A percentile compares a stretch with the other conserved stretches of the same genome.
Conservation (phyloP, 2,797 vertebrate genomes). For the Diplodus puntazzo region DNA sequence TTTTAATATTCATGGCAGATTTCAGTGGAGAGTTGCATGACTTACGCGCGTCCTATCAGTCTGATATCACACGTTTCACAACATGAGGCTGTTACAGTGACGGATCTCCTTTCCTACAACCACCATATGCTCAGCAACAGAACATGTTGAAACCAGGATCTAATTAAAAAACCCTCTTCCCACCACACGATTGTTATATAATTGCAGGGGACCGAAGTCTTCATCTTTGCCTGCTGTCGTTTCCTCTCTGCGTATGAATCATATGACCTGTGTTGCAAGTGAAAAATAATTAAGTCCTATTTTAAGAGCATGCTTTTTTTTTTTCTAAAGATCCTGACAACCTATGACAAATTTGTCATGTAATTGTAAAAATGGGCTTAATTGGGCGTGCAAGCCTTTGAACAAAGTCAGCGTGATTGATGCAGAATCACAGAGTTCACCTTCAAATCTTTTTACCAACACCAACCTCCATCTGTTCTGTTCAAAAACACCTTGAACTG, state of each 20-base stretch:
- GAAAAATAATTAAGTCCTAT: constrained; percentile 46
- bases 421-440: constrained; percentile 55
- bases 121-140: background rate
- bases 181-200: background rate
- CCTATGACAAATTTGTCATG: constrained; percentile 47
- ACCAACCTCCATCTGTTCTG: constrained; percentile 50
- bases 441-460: constrained; percentile 52
- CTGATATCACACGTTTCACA: background rate
- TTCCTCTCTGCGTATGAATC: constrained; percentile 52
- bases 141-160: constrained; percentile 12
- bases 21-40: background rate
- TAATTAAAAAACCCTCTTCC: background rate
- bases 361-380: constrained; percentile 27
- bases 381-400: constrained; percentile 55
- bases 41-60: background rate
- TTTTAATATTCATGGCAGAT: background rate
- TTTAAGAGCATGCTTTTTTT: constrained; percentile 21
- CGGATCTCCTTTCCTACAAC: background rate
- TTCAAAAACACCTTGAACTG: constrained; percentile 48
- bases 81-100: background rate
- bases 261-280: constrained; percentile 36
- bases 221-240: constrained; percentile 34
- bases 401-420: constrained; percentile 72
- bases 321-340: constrained; percentile 16
- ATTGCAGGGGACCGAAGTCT: constrained; percentile 3